Evolutionary conservation across 2,797 vertebrate species (phyloP).

Genomic region (Natrix natrix): DNA sequence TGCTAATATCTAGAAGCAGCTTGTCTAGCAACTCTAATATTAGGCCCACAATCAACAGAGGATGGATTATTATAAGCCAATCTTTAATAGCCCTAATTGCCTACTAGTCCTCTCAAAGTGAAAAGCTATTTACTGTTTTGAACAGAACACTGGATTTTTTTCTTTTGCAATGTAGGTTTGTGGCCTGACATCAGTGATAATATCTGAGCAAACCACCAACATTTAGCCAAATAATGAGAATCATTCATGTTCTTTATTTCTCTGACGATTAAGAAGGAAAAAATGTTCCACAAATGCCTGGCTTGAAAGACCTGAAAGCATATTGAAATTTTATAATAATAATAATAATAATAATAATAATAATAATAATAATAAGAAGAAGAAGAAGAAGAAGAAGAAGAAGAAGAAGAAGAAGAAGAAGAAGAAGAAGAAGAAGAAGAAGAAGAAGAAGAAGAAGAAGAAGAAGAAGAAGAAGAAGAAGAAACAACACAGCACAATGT

Average conservation of each 20-base stretch:
- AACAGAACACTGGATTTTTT: background rate
- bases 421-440: too few species aligned
- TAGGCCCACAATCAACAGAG: background rate
- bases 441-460: too few species aligned
- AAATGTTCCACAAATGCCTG: conserved; percentile 10
- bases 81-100: background rate
- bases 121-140: background rate
- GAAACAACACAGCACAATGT: background rate
- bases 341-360: too few species aligned
- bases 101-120: background rate
- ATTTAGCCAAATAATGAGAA: background rate
- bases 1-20: background rate
- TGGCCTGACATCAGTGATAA: background rate
- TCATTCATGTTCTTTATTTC: background rate
- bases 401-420: too few species aligned
- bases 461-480: too few species aligned
- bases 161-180: background rate
- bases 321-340: background rate
- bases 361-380: background rate
- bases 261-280: background rate
- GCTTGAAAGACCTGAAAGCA: background rate
- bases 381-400: too few species aligned
- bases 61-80: background rate
- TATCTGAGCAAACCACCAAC: background rate
- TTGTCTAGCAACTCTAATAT: background rate